Evolutionary conservation across 2,113 vertebrate genomes (phyloP).

Genomic region (Strix aluco): DNA sequence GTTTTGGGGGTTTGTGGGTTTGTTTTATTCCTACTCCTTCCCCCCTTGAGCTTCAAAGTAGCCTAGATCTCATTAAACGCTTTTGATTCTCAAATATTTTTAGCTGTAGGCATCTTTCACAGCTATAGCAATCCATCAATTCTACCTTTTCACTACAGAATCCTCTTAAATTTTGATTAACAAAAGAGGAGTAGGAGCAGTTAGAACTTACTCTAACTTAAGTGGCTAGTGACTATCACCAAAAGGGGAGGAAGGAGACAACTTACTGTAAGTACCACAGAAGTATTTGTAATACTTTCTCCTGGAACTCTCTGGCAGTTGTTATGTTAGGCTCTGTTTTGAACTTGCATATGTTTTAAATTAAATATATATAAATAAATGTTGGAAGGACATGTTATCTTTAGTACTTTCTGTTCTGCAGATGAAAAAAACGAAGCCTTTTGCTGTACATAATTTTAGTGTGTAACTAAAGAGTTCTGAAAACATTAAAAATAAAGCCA

Average conservation of each 20-base stretch:
- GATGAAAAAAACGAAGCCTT: not conserved
- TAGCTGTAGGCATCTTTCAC: not conserved
- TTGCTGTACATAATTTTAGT: not conserved
- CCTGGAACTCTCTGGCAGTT: not conserved
- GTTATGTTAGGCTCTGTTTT: not conserved
- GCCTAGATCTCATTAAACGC: not conserved
- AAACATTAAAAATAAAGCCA: constrained; percentile 20
- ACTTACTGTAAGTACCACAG: not conserved
- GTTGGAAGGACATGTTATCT: constrained; percentile 9
- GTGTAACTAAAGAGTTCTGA: not conserved
- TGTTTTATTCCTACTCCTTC: not conserved
- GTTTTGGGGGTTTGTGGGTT: accelerated
- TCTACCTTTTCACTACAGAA: not conserved
- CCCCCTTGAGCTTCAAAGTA: not conserved
- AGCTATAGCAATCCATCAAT: not conserved
- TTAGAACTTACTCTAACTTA: not conserved
- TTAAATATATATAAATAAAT: constrained; percentile 39
- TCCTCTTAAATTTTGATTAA: not conserved
- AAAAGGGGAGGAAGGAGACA: not conserved
- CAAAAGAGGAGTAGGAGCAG: not conserved
- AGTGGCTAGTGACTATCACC: not conserved
- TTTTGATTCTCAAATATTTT: not conserved
- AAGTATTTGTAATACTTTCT: constrained; percentile 14
- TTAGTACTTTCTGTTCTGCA: constrained; percentile 11
- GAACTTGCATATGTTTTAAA: constrained; percentile 24